A percentile compares a stretch with the other conserved stretches of the same genome.
Conservation (phyloP, 64 coral and sea anemone species). For the Astreopora myriophthalma region DNA sequence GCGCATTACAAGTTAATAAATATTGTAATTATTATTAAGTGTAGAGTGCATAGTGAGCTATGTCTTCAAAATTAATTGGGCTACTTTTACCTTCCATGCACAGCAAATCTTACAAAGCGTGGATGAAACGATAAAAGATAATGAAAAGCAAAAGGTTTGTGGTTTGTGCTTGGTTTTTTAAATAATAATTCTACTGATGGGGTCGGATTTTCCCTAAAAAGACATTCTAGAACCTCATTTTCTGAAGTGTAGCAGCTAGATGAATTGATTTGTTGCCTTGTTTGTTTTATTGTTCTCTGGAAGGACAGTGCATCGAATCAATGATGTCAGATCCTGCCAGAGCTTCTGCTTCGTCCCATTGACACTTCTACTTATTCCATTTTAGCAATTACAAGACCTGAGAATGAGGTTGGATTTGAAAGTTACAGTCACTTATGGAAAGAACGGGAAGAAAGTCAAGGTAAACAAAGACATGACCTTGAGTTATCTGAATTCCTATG, state of each 20-base stretch:
- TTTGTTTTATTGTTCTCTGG: background rate
- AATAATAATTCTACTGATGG: no score
- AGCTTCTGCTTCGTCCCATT: no score
- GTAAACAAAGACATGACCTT: background rate
- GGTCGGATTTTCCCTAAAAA: no score
- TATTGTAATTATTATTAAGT: no score
- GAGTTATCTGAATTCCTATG: background rate
- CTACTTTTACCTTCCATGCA: no score
- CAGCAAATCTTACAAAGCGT: conserved; percentile 79
- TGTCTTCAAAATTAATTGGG: no score
- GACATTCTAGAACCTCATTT: no score
- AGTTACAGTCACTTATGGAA: conserved; percentile 77
- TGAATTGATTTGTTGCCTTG: background rate
- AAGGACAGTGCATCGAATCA: background rate
- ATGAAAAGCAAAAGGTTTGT: conserved; percentile 94
- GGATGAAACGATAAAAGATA: conserved; percentile 86
- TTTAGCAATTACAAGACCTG: conserved; percentile 80
- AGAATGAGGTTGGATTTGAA: conserved; percentile 91
- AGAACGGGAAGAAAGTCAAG: conserved; percentile 82
- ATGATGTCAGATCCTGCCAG: no score
- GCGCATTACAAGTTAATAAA: no score
- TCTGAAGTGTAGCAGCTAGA: no score
- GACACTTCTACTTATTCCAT: background rate
- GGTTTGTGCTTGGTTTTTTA: background rate
- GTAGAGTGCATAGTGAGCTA: no score